Base-by-base conservation (phyloP, 1,140 invertebrate species). In the Papilio machaon region DNA sequence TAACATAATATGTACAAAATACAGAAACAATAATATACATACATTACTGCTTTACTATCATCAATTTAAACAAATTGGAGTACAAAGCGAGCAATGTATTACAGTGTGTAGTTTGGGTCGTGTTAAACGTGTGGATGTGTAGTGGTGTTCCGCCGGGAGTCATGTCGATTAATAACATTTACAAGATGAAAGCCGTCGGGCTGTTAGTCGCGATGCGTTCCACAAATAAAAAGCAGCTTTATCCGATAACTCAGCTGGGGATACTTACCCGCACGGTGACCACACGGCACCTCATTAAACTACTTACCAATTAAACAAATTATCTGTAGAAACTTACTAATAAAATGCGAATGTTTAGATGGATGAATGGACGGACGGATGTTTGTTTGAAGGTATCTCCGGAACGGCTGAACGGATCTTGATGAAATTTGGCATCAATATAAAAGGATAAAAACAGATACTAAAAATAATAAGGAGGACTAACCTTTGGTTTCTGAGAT, bases 161-260 rank as follows among this genome's bases (percentile, higher is more conserved):
- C 85, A 82, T 92, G 91, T 91, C 93, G 91, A 94, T 94, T 94
- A 94, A 94, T 94, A 94, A 93, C 90, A 87, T 93, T 94, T 94
- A 94, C 92, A 93, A 94, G 91, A 94, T 93, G 91, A 94, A 93
- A 94, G 93, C 91, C 89, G 91, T 87, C 87, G 90, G 88, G 89
- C 89, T 90, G 91, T 91, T 91, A 91, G 88, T 91, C 88, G 89
- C 87, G 89, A 88, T 90, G 91, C 88, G 89, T 90, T 93, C 90
- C 91, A 93, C 89, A 94, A 94, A 94, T 94, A 94, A 94, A 94
- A 94, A 92, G 86, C 86, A 88, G 88, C 90, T 92, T 89, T 87
- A 90, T 89, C 87, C 88, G 87, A 94, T 92, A 92, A 91, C 92
- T 92, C 92, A 90, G 90, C 89, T 92, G 91, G 91, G 90, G 91